Evolutionary conservation across 2,113 vertebrate genomes (phyloP), one percentile per base, ranked within the genome.

Genomic region (Poeciliopsis turrubarensis): DNA sequence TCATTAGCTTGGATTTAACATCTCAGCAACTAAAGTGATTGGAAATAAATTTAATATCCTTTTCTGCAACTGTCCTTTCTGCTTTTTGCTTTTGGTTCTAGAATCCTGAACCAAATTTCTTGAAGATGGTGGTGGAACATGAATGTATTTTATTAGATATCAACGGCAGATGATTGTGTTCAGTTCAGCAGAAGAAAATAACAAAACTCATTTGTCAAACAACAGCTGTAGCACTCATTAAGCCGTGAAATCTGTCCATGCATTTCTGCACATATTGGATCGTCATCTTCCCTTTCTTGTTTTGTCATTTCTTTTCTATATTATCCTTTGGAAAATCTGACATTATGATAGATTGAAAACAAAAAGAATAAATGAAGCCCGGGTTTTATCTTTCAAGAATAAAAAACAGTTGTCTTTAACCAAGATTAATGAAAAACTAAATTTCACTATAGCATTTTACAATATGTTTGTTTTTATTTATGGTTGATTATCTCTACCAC

Each of bases 121-220:
- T 17, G 17, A 32, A 12, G 13, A 30, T 63, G 30, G 2, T 9
- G 30, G 29, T 31, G 61, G n/a, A 31, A 19, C 5, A 10, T 17
- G 17, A 22, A 13, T 32, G 8, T 31, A 31, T 22, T 62, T 63
- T 10, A 31, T 31, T 63, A 17, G 61, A 9, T 22, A 63, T 19
- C 70, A 82, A 51, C 72, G 54, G 72, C 65, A 10, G 65, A 47
- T 68, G 26, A 78, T 60, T 78, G 0, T 37, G 14, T 69, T 77
- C 10, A 26, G 25, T 63, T 29, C 34, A 63, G 47, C 27, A 17
- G 11, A 70, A 32, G 5, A 29, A 60, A 3, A 77, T 64, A 64
- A 75, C 30, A 34, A 17, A 70, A 84, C 54, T 67, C 65, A 54
- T 39, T 64, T 72, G 41, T 83, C 66, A 77, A 11, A 25, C 39